Percentiles rank a stretch among this genome's conserved stretches.
These are phyloP conservation scores for Gerris buenoi DNA, from an alignment of 1,140 invertebrate genomes.

Conservation along the genomic window DNA sequence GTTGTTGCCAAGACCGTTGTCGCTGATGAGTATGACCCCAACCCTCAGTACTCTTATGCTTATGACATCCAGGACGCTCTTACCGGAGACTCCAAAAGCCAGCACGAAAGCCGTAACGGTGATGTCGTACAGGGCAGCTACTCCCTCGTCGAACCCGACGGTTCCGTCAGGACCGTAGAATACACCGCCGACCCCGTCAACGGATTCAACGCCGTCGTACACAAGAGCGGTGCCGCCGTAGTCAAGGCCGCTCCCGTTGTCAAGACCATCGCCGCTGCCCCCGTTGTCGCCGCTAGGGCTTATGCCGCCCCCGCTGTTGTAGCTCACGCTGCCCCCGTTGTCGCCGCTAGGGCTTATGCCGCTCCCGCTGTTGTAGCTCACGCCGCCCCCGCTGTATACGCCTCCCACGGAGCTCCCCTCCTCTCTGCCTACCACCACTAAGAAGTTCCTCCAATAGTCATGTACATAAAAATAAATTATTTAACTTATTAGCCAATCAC, in stretches of 20 bases:
- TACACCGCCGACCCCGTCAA: constrained; percentile 15
- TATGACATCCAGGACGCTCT: constrained; percentile 25
- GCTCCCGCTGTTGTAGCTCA: constrained; percentile 1
- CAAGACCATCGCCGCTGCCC: not conserved
- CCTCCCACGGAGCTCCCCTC: not conserved
- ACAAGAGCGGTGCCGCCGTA: constrained; percentile 13
- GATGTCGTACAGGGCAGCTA: constrained; percentile 3
- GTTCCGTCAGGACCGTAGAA: constrained; percentile 12
- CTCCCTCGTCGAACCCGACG: constrained; percentile 2
- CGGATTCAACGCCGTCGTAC: constrained; percentile 23
- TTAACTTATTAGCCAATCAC: too few species aligned
- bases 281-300: not conserved
- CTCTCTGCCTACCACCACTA: not conserved
- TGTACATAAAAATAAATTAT: not conserved
- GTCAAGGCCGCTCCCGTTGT: not conserved
- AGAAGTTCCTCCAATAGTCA: not conserved
- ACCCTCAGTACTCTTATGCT: constrained; percentile 27
- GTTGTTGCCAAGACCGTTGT: constrained; percentile 8
- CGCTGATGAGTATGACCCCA: constrained; percentile 35
- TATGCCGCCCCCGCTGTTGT: constrained; percentile 2
- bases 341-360: not conserved
- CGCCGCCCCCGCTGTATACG: not conserved
- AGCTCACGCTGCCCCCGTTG: not conserved
- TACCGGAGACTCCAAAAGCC: constrained; percentile 27
- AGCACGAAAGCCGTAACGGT: constrained; percentile 22